A percentile compares a stretch with the other conserved stretches of the same genome.
Evolutionary conservation across 1,140 invertebrate species (phyloP).

Genomic region (Hermetia illucens): DNA sequence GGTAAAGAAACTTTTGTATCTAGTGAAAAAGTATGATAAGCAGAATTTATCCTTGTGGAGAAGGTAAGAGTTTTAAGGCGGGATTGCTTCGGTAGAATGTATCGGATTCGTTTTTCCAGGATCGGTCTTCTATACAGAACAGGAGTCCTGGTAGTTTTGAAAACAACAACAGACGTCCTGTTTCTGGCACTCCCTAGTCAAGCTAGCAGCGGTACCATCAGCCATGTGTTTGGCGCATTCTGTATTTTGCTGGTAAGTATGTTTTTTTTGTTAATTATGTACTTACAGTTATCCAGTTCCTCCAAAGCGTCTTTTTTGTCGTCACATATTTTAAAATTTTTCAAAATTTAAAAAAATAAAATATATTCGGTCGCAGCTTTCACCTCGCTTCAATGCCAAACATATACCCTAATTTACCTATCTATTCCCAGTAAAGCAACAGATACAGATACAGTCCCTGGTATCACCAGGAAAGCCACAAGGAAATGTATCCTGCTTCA

Average conservation of each 20-base stretch:
- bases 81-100: background rate
- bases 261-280: background rate
- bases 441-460: no score
- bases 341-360: no score
- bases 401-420: no score
- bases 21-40: slow-evolving; percentile 28
- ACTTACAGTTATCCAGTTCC: no score
- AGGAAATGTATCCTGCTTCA: no score
- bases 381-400: no score
- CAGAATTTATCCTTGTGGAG: slow-evolving; percentile 29
- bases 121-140: slow-evolving; percentile 41
- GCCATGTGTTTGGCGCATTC: slow-evolving; percentile 41
- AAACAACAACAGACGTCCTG: slow-evolving; percentile 38
- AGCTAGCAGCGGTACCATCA: slow-evolving; percentile 34
- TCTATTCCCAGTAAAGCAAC: no score
- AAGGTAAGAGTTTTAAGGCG: slow-evolving; percentile 18
- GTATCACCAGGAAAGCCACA: no score
- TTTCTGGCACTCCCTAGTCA: slow-evolving; percentile 47
- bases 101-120: slow-evolving; percentile 21
- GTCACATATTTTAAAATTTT: no score
- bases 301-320: no score
- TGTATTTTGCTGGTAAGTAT: slow-evolving; percentile 41
- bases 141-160: slow-evolving; percentile 39
- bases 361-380: no score
- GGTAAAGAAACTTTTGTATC: slow-evolving; percentile 33